Evolutionary conservation across 92 coral and sea anemone genomes (phyloP), one percentile per base, ranked within the genome.

Genomic region (Umimayanthus chanpuru): DNA sequence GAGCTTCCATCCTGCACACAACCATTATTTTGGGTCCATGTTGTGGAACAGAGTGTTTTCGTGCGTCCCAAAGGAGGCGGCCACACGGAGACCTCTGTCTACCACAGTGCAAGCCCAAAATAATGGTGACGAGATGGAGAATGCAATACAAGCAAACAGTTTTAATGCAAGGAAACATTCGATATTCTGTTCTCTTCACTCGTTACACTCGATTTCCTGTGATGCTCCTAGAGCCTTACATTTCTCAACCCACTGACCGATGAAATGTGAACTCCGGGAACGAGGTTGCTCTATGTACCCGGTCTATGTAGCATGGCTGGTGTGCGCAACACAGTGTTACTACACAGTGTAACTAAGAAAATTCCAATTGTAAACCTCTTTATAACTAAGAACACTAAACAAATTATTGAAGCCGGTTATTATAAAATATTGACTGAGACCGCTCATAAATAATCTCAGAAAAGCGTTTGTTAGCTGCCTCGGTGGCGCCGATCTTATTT

Each of bases 171-270:
- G 71, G 14, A 65, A 65, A 18, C 71, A 65, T 20, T 65, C 71
- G 71, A 65, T 15, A 65, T 9, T 47, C 50, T 47, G 9, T 1
- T 47, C 26, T 65, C 71, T 8, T 15, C 26, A 65, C 71, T 65
- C n/a, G 9, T 65, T 12, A 2, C 71, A n/a, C 71, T 65, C 71
- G 14, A 6, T 65, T 65, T 65, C 14, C 14, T 65, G 71, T 65
- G 71, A 65, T 65, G 71, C 71, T 65, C 26, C 71, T 26, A 65
- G 71, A 65, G 71, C 71, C 8, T 65, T 65, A 65, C 26, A 65
- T 65, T 65, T 65, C 71, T 12, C 71, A 65, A 65, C 71, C 71
- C 71, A 12, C 71, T 65, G 71, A 65, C 71, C 71, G 26, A 65
- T 65, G 71, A 20, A 65, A 65, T n/a, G 71, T n/a, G 26, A 2